Conservation (phyloP, 2,113 vertebrate genomes). For the Siphamia tubifer region DNA sequence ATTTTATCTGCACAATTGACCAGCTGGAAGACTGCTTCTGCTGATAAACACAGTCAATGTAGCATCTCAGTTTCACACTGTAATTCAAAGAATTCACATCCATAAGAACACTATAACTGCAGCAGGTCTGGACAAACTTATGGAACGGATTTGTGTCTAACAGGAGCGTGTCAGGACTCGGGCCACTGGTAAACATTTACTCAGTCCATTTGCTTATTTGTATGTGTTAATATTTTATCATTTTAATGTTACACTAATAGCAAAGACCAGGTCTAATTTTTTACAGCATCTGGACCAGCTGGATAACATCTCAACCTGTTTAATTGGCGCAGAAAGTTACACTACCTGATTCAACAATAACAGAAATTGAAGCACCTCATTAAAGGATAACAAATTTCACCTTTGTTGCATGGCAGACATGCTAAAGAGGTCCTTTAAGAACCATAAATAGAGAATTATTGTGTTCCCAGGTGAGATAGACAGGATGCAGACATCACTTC, state of each 20-base stretch:
- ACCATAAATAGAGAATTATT: not conserved
- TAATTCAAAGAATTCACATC: not conserved
- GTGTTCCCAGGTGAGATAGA: not conserved
- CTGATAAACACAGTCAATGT: not conserved
- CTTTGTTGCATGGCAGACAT: not conserved
- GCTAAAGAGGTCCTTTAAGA: not conserved
- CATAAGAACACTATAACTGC: not conserved
- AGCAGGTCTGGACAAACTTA: not conserved
- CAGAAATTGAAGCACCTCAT: constrained; percentile 24
- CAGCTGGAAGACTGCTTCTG: not conserved
- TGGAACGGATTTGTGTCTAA: constrained; percentile 25
- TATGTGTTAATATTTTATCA: not conserved
- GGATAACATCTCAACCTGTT: constrained; percentile 19
- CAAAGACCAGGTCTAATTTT: not conserved
- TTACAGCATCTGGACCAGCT: constrained; percentile 32
- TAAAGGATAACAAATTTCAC: constrained; percentile 4
- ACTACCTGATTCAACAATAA: not conserved
- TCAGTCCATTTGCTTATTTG: not conserved
- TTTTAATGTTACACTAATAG: constrained; percentile 1
- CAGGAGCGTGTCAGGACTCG: not conserved
- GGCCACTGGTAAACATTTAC: constrained; percentile 5
- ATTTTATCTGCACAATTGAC: not conserved
- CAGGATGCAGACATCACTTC: not conserved
- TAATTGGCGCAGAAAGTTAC: constrained; percentile 4
- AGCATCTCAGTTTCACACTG: not conserved